phyloP scores from a whole-genome alignment of 2,888 invertebrate species.

The Dolichopus griseipennis region DNA sequence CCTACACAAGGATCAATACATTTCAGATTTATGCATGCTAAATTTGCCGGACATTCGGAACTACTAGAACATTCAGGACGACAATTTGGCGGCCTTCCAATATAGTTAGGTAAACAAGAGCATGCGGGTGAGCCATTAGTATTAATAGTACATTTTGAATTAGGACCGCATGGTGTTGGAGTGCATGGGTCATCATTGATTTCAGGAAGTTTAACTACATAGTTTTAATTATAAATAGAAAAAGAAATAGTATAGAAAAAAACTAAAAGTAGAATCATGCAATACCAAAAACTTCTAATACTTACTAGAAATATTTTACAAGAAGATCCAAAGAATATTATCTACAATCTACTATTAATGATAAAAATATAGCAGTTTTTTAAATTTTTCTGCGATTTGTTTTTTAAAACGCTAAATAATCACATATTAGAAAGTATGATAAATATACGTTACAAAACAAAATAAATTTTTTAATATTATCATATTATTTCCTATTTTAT shows the following conservation, averaged over 20 bases:
- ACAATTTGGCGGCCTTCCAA: slow-evolving; percentile 78
- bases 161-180: slow-evolving; percentile 76
- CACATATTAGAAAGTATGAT: too few species aligned
- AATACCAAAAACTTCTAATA: slow-evolving; percentile 4
- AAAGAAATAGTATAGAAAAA: slow-evolving; percentile 21
- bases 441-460: too few species aligned
- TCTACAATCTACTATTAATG: too few species aligned
- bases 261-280: slow-evolving; percentile 13
- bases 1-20: slow-evolving; percentile 73
- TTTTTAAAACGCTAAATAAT: too few species aligned
- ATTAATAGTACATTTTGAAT: slow-evolving; percentile 67
- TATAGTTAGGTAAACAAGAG: slow-evolving; percentile 67
- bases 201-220: slow-evolving; percentile 41
- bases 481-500: too few species aligned
- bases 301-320: background rate
- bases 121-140: slow-evolving; percentile 71
- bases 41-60: slow-evolving; percentile 63
- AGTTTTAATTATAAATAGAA: slow-evolving; percentile 17
- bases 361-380: background rate
- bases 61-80: slow-evolving; percentile 67
- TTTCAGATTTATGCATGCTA: slow-evolving; percentile 68
- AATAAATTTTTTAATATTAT: too few species aligned
- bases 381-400: background rate
- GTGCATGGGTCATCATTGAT: slow-evolving; percentile 66
- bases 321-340: slow-evolving; percentile 3